Conservation (phyloP, 2,113 vertebrate species). For the Zosterops pallidus region DNA sequence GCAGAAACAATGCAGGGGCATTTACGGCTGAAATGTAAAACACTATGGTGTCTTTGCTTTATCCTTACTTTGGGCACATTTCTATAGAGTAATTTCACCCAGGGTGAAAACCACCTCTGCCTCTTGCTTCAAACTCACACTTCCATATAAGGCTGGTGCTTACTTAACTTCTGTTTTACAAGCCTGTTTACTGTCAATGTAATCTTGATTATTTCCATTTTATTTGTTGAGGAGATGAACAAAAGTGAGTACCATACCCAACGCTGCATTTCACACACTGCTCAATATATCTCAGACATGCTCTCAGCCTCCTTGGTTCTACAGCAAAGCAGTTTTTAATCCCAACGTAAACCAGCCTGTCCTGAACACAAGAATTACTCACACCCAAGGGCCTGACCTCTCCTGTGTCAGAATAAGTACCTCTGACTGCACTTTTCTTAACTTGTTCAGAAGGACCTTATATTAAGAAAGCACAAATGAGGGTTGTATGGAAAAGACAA, state of each 20-base stretch:
- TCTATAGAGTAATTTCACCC: not conserved
- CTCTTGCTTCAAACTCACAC: not conserved
- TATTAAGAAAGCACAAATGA: not conserved
- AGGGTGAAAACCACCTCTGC: not conserved
- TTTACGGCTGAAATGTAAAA: not conserved
- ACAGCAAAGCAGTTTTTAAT: not conserved
- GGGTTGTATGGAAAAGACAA: not conserved
- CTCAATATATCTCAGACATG: rapidly evolving
- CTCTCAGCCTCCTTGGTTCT: not conserved
- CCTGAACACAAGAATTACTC: not conserved
- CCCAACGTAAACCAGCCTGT: not conserved
- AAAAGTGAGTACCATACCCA: not conserved
- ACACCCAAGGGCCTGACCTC: not conserved
- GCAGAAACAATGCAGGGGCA: not conserved
- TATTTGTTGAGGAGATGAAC: not conserved
- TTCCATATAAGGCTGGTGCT: not conserved
- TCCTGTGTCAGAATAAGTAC: not conserved
- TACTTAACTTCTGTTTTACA: not conserved
- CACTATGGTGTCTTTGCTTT: not conserved
- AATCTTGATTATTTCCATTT: not conserved
- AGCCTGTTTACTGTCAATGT: not conserved
- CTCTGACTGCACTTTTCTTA: not conserved
- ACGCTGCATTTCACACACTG: not conserved
- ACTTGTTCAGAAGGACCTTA: not conserved
- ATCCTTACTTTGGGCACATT: not conserved